Evolutionary conservation across 1,140 invertebrate species (phyloP).

Genomic region (Aphis gossypii): DNA sequence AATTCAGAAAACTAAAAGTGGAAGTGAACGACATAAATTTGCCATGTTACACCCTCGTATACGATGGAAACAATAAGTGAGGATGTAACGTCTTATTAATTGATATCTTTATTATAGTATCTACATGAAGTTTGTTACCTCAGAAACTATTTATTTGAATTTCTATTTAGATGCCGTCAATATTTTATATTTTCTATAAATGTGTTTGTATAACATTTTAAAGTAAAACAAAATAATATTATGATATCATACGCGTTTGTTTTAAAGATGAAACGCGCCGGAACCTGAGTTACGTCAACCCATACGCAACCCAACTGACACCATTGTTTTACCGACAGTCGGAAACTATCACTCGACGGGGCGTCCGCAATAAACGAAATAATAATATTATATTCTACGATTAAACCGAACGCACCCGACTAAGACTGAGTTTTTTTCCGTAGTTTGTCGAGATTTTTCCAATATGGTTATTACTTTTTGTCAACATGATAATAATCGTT

Average conservation of each 20-base stretch:
- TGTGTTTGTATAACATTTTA: not conserved
- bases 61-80: not conserved
- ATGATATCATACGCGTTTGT: not conserved
- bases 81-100: not conserved
- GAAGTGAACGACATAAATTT: not conserved
- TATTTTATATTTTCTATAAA: not conserved
- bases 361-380: not conserved
- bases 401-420: not conserved
- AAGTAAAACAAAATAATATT: not conserved
- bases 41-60: too few species aligned
- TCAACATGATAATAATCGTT: not conserved
- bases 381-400: not conserved
- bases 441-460: not conserved
- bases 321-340: not conserved
- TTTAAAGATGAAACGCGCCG: not conserved
- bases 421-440: not conserved
- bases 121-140: not conserved
- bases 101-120: too few species aligned
- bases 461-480: not conserved
- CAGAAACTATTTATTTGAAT: not conserved
- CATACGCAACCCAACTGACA: not conserved
- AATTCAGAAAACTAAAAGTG: not conserved
- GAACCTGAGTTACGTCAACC: not conserved
- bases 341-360: not conserved
- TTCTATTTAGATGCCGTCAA: not conserved